Conservation (phyloP, 2,113 vertebrate species). For the Myiozetetes cayanensis region DNA sequence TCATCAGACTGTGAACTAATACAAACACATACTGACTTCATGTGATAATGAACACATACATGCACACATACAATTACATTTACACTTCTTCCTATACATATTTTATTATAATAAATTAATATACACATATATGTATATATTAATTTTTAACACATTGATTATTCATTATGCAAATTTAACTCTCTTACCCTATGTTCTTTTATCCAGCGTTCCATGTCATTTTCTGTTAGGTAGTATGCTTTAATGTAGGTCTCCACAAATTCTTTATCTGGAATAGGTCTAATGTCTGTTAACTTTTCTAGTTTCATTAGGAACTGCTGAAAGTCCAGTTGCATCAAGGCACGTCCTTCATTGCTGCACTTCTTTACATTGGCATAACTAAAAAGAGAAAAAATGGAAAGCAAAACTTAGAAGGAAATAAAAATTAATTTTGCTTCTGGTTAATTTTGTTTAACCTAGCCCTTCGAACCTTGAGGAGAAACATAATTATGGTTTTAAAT, state of each 20-base stretch:
- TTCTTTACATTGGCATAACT: constrained; percentile 98
- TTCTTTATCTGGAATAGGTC: constrained; percentile 97
- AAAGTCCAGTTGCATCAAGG: constrained; percentile 98
- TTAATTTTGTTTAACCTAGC: neutral
- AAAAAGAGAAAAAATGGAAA: neutral
- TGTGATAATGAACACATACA: neutral
- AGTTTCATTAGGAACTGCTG: constrained; percentile 99
- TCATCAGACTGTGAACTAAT: neutral
- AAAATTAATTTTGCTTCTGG: neutral
- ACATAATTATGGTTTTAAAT: neutral
- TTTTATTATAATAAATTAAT: neutral
- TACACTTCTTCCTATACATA: neutral
- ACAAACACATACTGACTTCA: neutral
- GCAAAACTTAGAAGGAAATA: neutral
- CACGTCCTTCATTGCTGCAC: constrained; percentile 97
- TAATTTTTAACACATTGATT: neutral
- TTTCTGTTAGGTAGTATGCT: constrained; percentile 97
- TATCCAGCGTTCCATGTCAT: constrained; percentile 98
- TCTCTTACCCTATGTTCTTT: constrained; percentile 93
- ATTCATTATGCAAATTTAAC: neutral
- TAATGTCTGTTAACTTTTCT: constrained; percentile 96
- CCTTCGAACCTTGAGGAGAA: neutral
- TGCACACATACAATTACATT: neutral
- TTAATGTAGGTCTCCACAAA: constrained; percentile 99
- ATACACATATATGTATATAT: neutral